Evolutionary conservation across 2,888 invertebrate species (phyloP).

Genomic region (Chironomus riparius): DNA sequence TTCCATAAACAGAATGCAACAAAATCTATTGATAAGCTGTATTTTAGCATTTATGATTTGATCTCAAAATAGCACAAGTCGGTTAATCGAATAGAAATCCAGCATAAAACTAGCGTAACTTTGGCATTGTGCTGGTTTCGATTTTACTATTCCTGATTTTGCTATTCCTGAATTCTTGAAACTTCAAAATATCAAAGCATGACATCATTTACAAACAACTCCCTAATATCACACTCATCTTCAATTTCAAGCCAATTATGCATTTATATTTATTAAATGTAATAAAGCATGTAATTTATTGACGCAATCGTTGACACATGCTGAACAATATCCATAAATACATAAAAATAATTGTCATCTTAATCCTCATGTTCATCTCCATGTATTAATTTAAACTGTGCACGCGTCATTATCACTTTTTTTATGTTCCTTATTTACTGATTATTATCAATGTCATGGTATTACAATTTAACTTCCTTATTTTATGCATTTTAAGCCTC

Average conservation of each 20-base stretch:
- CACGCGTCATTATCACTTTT: slow-evolving; percentile 23
- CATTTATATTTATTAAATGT: slow-evolving; percentile 9
- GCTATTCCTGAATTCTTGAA: too few species aligned
- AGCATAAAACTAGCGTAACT: too few species aligned
- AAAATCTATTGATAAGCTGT: too few species aligned
- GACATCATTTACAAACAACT: too few species aligned
- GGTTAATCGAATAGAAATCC: too few species aligned
- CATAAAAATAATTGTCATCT: slow-evolving; percentile 3
- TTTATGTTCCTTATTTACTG: neutral
- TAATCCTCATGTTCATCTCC: neutral
- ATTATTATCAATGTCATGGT: slow-evolving; percentile 10
- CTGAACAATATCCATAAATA: neutral
- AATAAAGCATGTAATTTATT: slow-evolving; percentile 19
- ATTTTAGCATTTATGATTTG: too few species aligned
- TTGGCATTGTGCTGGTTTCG: too few species aligned
- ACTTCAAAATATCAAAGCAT: too few species aligned
- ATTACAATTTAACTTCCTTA: slow-evolving; percentile 9
- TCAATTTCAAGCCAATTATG: neutral
- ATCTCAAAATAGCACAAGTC: too few species aligned
- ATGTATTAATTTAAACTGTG: slow-evolving; percentile 3
- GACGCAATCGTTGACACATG: neutral
- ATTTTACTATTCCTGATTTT: too few species aligned
- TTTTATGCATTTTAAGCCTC: neutral
- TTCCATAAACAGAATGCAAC: too few species aligned
- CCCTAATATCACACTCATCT: neutral